phyloP scores from a whole-genome alignment of 1,140 invertebrate genomes.

The Arion vulgaris region DNA sequence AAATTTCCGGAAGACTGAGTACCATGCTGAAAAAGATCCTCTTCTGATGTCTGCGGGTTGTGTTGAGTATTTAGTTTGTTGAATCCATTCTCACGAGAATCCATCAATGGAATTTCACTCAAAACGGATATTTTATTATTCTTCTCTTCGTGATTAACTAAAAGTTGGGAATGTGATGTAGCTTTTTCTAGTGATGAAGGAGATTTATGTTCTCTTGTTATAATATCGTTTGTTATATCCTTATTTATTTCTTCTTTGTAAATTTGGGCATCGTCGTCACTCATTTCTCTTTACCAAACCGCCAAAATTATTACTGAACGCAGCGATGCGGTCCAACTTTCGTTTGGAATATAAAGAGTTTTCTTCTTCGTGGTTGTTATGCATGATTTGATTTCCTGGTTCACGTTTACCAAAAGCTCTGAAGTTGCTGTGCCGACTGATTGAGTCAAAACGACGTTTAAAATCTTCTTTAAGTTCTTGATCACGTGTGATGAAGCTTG shows the following conservation, averaged over 20 bases:
- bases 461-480: neutral
- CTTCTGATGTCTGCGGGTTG: no score
- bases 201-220: no score
- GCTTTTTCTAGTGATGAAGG: no score
- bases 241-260: neutral
- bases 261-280: neutral
- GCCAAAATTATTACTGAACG: neutral
- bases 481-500: neutral
- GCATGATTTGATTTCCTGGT: neutral
- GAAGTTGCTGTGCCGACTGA: neutral
- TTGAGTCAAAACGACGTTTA: conserved; percentile 1
- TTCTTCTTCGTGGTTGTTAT: neutral
- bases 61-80: no score
- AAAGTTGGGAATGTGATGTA: no score
- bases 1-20: no score
- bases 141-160: no score
- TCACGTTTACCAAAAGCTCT: neutral
- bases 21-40: no score
- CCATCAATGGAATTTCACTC: no score
- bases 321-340: neutral
- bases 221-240: no score
- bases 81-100: no score
- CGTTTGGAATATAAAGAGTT: neutral
- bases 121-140: no score
- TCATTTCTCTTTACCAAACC: neutral